Percentiles rank a stretch among this genome's conserved stretches.
phyloP scores from a whole-genome alignment of 1,140 invertebrate genomes.

The Danaus plexippus region DNA sequence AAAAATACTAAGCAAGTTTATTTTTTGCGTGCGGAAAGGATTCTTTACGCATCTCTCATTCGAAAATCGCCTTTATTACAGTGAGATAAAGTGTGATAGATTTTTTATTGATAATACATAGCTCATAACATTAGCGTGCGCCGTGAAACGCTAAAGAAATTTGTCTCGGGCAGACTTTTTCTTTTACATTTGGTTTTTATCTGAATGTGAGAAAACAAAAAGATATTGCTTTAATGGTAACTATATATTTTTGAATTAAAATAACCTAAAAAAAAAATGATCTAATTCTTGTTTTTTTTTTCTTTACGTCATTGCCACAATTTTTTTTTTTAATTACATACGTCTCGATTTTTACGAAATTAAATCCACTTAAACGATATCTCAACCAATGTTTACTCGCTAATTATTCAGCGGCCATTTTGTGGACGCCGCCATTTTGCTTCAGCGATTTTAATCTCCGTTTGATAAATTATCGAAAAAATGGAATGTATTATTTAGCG shows the following conservation, averaged over 20 bases:
- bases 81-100: too few species aligned
- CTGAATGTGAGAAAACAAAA: constrained; percentile 40
- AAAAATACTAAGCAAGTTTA: constrained; percentile 32
- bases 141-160: constrained; percentile 57
- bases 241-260: too few species aligned
- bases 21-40: constrained; percentile 10
- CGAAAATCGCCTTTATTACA: too few species aligned
- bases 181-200: constrained; percentile 29
- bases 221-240: constrained; percentile 25
- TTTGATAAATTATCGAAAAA: constrained; percentile 57
- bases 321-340: too few species aligned
- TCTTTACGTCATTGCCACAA: neutral
- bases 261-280: neutral
- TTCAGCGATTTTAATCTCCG: constrained; percentile 29
- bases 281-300: neutral
- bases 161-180: constrained; percentile 47
- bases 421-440: constrained; percentile 47
- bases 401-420: constrained; percentile 32
- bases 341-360: too few species aligned
- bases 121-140: constrained; percentile 8
- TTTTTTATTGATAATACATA: too few species aligned
- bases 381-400: constrained; percentile 15
- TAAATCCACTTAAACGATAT: constrained; percentile 20
- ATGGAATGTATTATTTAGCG: constrained; percentile 51
- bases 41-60: neutral